A percentile compares a stretch with the other conserved stretches of the same genome.
phyloP scores from a whole-genome alignment of 2,888 invertebrate species.

The Amphipyra tragopoginis region DNA sequence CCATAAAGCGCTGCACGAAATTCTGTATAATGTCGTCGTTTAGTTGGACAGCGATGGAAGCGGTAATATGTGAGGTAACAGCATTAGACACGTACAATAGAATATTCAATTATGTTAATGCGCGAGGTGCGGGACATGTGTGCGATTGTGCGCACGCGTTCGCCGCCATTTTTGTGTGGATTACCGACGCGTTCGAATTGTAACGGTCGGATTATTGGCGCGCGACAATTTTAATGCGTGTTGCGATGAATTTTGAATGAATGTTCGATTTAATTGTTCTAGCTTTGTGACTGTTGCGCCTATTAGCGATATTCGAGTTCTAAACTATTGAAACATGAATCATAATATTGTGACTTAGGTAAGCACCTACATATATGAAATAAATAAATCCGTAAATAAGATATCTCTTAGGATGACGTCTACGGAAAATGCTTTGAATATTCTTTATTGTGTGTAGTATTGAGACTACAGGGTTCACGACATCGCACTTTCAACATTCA shows the following conservation, averaged over 20 bases:
- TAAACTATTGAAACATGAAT: too few species aligned
- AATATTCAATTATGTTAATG: slow-evolving; percentile 84
- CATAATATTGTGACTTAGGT: too few species aligned
- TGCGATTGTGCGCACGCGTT: slow-evolving; percentile 78
- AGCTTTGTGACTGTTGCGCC: slow-evolving; percentile 20
- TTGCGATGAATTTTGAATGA: slow-evolving; percentile 43
- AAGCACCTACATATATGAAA: too few species aligned
- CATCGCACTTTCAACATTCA: too few species aligned
- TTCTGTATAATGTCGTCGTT: slow-evolving; percentile 10
- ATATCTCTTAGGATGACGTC: too few species aligned
- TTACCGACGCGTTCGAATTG: slow-evolving; percentile 72
- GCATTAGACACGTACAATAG: slow-evolving; percentile 85
- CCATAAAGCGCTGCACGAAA: slow-evolving; percentile 63
- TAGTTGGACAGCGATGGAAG: slow-evolving; percentile 47
- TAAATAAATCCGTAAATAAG: too few species aligned
- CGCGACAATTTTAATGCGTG: slow-evolving; percentile 47
- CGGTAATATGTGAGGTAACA: slow-evolving; percentile 71
- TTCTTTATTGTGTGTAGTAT: too few species aligned
- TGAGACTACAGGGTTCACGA: too few species aligned
- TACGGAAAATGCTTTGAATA: too few species aligned
- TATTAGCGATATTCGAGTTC: not conserved
- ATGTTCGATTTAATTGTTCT: slow-evolving; percentile 38
- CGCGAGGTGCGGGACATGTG: slow-evolving; percentile 72
- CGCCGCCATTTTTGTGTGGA: slow-evolving; percentile 72
- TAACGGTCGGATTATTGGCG: slow-evolving; percentile 73